A percentile compares a stretch with the other conserved stretches of the same genome.
phyloP scores from a whole-genome alignment of 2,888 invertebrate genomes.

The Tetramorium bicarinatum region DNA sequence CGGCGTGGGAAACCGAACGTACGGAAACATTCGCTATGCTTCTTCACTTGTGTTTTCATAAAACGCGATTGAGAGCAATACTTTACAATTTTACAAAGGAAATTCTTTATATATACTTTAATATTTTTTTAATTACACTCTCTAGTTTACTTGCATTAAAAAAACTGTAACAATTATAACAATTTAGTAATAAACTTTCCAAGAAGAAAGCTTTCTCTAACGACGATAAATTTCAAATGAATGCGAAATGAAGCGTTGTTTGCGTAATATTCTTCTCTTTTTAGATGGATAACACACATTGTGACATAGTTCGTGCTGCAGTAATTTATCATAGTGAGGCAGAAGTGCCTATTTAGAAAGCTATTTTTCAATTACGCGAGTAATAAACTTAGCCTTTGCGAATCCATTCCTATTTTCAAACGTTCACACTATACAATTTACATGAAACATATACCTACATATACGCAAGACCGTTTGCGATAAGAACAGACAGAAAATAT shows the following conservation, averaged over 20 bases:
- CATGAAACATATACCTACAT: too few species aligned
- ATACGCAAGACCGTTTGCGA: background rate
- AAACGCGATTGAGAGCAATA: constrained; percentile 1
- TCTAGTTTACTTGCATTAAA: background rate
- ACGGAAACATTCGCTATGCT: constrained; percentile 22
- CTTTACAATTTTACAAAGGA: constrained; percentile 12
- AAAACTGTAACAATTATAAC: background rate
- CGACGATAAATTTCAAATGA: background rate
- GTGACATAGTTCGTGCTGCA: background rate
- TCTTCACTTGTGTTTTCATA: constrained; percentile 13
- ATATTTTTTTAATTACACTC: background rate
- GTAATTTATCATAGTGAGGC: background rate
- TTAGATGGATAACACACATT: background rate
- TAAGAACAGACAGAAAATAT: background rate
- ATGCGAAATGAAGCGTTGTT: background rate
- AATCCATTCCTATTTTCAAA: background rate
- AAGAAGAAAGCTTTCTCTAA: background rate
- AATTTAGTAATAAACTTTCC: background rate
- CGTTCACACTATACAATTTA: background rate
- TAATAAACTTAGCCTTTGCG: background rate
- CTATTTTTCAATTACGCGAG: background rate
- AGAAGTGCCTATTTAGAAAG: background rate
- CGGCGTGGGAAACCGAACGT: constrained; percentile 64
- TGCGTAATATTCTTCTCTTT: background rate
- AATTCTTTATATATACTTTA: background rate